Conservation (phyloP, 2,113 vertebrate species). For the Orientallactaga bullata region DNA sequence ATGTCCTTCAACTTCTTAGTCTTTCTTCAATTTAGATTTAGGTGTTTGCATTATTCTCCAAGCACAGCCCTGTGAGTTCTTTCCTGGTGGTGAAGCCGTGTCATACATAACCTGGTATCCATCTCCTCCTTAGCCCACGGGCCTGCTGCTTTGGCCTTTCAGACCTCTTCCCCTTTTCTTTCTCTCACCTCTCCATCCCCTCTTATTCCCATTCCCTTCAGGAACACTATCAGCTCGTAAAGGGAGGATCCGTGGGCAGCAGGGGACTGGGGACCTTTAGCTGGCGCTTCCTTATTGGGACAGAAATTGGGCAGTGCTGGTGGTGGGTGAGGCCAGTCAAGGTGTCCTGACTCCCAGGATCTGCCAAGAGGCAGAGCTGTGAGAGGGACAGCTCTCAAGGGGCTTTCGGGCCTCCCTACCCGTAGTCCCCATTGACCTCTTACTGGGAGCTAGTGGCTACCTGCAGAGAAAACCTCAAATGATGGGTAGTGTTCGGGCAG, state of each 20-base stretch:
- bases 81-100: fast-evolving
- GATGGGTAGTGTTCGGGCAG: not conserved
- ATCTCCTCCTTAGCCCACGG: fast-evolving
- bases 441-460: not conserved
- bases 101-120: fast-evolving
- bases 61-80: fast-evolving
- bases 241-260: not conserved
- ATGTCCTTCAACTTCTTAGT: not conserved
- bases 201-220: too few relatives aligned
- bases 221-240: not conserved
- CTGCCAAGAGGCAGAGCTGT: too few relatives aligned
- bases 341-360: not conserved
- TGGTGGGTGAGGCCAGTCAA: not conserved
- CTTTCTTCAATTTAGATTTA: not conserved
- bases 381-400: fast-evolving
- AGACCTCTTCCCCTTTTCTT: not conserved
- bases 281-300: not conserved
- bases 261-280: not conserved
- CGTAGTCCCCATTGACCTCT: not conserved
- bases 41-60: not conserved
- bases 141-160: not conserved
- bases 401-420: not conserved
- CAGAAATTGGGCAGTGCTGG: not conserved
- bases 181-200: not conserved
- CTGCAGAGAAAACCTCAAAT: not conserved